Evolutionary conservation across 2,797 vertebrate genomes (phyloP).

Genomic region (Cephalopachus bancanus): DNA sequence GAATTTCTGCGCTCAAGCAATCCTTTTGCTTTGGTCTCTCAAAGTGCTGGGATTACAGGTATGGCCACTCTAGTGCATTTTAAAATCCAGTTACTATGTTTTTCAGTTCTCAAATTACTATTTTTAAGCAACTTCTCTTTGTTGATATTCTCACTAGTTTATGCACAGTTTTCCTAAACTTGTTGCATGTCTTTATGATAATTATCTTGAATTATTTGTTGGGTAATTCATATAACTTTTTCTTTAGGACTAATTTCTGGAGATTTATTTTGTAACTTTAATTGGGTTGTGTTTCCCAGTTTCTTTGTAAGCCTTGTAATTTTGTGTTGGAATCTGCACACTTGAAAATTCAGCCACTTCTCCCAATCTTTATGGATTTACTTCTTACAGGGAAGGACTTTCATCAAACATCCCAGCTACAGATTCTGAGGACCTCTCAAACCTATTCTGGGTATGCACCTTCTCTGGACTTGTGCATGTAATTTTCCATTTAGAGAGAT

Average conservation of each 20-base stretch:
- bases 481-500: background rate
- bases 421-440: background rate
- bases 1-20: too few species aligned
- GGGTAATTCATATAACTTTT: background rate
- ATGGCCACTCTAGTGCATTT: background rate
- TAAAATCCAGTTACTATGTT: background rate
- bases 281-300: background rate
- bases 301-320: background rate
- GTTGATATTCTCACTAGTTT: background rate
- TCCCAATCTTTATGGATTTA: background rate
- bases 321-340: background rate
- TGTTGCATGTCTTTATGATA: background rate
- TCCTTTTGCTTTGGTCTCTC: too few species aligned
- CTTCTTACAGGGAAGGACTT: background rate
- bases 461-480: background rate
- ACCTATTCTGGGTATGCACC: background rate
- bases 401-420: background rate
- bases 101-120: background rate
- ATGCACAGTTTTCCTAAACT: background rate
- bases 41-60: too few species aligned
- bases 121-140: background rate
- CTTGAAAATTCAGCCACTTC: background rate
- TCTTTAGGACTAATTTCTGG: background rate
- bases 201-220: background rate
- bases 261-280: slow-evolving; percentile 20